These are phyloP conservation scores for Eupeodes corollae DNA, from an alignment of 1,140 invertebrate species.

Conservation along the genomic window DNA sequence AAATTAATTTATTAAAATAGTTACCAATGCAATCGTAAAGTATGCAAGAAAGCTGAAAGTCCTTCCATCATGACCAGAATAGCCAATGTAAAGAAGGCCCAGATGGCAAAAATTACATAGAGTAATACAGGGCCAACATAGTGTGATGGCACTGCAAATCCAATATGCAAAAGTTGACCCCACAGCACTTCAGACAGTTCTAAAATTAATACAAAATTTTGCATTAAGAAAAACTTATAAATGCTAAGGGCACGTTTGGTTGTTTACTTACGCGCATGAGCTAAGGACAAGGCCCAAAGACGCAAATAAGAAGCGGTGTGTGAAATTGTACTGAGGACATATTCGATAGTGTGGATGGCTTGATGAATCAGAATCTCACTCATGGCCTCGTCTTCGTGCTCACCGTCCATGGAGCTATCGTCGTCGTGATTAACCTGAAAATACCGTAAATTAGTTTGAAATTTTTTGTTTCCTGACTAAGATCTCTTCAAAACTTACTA, in stretches of 20 bases:
- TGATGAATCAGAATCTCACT: slow-evolving; percentile 85
- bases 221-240: not conserved
- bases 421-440: not conserved
- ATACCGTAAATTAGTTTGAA: not conserved
- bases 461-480: not conserved
- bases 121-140: slow-evolving; percentile 39
- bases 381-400: slow-evolving; percentile 56
- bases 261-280: slow-evolving; percentile 67
- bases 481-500: not conserved
- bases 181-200: slow-evolving; percentile 85
- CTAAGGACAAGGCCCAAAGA: slow-evolving; percentile 89
- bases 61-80: slow-evolving; percentile 98
- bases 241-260: not conserved
- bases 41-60: slow-evolving; percentile 94
- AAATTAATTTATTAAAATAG: too few relatives aligned
- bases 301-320: slow-evolving; percentile 94
- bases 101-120: slow-evolving; percentile 68
- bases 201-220: slow-evolving; percentile 23
- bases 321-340: slow-evolving; percentile 87
- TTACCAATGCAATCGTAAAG: slow-evolving; percentile 94
- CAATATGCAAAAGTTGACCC: slow-evolving; percentile 61
- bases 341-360: slow-evolving; percentile 93
- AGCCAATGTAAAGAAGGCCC: slow-evolving; percentile 78
- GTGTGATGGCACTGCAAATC: slow-evolving; percentile 5
- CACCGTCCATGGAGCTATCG: slow-evolving; percentile 15